Base-by-base conservation (phyloP, 2,113 vertebrate genomes). In the Siphamia tubifer region DNA sequence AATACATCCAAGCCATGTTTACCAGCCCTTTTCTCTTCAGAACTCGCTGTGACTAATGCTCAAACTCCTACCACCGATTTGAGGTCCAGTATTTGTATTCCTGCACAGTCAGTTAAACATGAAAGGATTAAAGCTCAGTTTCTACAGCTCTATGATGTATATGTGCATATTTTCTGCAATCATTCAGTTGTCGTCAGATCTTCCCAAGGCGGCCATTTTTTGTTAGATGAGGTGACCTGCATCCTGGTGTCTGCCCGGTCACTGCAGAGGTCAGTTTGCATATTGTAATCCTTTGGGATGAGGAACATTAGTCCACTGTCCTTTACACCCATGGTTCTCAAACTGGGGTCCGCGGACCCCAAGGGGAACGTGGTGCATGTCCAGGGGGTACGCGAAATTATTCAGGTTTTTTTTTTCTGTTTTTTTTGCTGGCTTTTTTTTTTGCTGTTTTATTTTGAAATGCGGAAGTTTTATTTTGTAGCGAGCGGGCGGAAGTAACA, bases 131-230 rank as follows among this genome's bases (percentile, higher is more conserved):
- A n/a, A n/a, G 6, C 4, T 34, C 34, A 2, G 8, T 8, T 43
- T n/a, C 3, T 15, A 17, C 12, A 11, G 19, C n/a, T n/a, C n/a
- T n/a, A n/a, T n/a, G n/a, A n/a, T n/a, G 16, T 8, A 15, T 15
- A 54, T 47, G 12, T 27, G 17, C 16, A 16, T 17, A 8, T 19
- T 55, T 13, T 38, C 72, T 0, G 20, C 52, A 65, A 52, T 58
- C 58, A 77, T 70, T 43, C 8, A 15, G 53, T 40, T 34, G 38
- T 19, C 65, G 58, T 60, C 52, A 53, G 10, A 53, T 13, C 27
- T 54, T 40, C 67, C 66, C 53, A 13, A 16, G 45, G 45, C 4
- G 2, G 20, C n/a, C 38, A 64, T 70, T 58, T 58, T 39, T 62
- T 7, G 35, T 63, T 32, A 25, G 4, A 15, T 25, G 30, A n/a